phyloP scores from a whole-genome alignment of 92 coral and sea anemone species.

The Parazoanthus swiftii region DNA sequence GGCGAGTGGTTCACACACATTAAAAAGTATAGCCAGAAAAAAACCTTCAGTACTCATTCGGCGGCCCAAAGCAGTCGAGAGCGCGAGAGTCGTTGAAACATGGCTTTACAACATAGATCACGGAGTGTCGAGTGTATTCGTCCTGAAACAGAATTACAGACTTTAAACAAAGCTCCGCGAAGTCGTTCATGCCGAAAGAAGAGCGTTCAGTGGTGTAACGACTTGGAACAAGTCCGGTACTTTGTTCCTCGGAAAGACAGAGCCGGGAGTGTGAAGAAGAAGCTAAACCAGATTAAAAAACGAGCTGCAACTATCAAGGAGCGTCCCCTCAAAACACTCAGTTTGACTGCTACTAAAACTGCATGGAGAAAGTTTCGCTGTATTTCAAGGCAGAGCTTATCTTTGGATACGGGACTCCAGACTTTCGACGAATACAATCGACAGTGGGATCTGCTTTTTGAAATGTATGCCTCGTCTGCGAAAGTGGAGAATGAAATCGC shows the following conservation, averaged over 20 bases:
- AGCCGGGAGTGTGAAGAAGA: conserved; percentile 63
- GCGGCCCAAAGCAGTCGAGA: background rate
- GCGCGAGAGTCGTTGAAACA: background rate
- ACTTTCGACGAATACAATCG: conserved; percentile 73
- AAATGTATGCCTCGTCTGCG: conserved; percentile 24
- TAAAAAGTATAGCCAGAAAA: background rate
- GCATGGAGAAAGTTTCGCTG: conserved; percentile 41
- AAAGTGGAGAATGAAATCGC: background rate
- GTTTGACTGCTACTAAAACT: background rate
- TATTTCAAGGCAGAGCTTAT: conserved; percentile 48
- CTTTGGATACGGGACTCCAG: conserved; percentile 64
- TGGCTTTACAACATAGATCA: conserved; percentile 27
- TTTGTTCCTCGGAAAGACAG: conserved; percentile 68
- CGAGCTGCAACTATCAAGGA: conserved; percentile 68
- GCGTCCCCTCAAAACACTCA: conserved; percentile 34
- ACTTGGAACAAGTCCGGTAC: conserved; percentile 78
- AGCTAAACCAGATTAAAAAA: conserved; percentile 59
- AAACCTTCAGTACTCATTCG: too few relatives aligned
- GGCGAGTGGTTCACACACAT: background rate
- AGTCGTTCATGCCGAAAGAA: conserved; percentile 74
- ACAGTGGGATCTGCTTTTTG: conserved; percentile 80
- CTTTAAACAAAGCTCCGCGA: conserved; percentile 41
- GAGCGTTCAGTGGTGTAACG: conserved; percentile 76
- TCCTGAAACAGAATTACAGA: conserved; percentile 8
- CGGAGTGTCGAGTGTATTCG: conserved; percentile 41